phyloP scores from a whole-genome alignment of 1,140 invertebrate genomes.

The Chionoecetes opilio region DNA sequence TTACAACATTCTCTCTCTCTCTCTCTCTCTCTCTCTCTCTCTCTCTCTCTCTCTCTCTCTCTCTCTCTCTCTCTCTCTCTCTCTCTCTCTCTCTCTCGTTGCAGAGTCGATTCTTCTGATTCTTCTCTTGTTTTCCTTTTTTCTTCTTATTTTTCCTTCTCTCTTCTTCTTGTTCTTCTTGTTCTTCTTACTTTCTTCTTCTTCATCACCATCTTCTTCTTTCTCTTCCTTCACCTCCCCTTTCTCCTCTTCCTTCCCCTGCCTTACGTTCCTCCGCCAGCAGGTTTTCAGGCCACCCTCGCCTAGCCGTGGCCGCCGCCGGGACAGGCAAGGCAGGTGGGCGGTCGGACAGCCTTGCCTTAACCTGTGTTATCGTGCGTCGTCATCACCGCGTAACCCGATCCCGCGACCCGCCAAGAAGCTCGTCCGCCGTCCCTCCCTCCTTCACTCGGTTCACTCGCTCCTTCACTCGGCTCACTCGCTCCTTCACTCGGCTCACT shows the following conservation, averaged over 20 bases:
- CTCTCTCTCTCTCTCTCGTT: no score
- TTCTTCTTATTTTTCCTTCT: background rate
- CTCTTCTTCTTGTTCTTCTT: no score
- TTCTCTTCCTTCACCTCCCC: background rate
- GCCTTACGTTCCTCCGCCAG: background rate
- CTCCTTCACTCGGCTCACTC: background rate
- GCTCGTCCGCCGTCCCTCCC: background rate
- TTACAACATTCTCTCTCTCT: slow-evolving; percentile 24
- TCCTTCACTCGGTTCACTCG: background rate
- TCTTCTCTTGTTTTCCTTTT: background rate
- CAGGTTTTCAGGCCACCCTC: background rate
- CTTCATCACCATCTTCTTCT: background rate
- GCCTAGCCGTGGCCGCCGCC: background rate
- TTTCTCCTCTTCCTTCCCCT: background rate
- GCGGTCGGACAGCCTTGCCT: background rate
- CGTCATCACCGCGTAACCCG: slow-evolving; percentile 41
- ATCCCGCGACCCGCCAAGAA: slow-evolving; percentile 40
- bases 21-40: slow-evolving; percentile 32
- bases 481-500: background rate
- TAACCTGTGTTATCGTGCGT: slow-evolving; percentile 35
- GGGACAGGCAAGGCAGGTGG: background rate
- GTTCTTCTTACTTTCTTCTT: background rate
- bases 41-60: no score
- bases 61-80: no score
- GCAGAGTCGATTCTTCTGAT: background rate